phyloP scores from a whole-genome alignment of 2,888 invertebrate genomes.

The Rugalucina vietnamica region DNA sequence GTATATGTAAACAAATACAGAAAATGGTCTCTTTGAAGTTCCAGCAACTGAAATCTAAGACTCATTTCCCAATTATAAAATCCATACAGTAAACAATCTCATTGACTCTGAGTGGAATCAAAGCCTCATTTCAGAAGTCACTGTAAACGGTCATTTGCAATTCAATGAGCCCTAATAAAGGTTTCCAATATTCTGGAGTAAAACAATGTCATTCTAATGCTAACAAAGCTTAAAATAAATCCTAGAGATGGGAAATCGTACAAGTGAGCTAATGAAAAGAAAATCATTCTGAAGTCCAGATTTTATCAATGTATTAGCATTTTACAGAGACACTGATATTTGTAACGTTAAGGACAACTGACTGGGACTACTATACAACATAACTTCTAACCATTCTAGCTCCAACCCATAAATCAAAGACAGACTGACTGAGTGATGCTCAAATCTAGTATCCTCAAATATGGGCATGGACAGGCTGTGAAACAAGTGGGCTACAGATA shows the following conservation, averaged over 20 bases:
- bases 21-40: too few species aligned
- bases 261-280: slow-evolving; percentile 1
- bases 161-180: slow-evolving; percentile 1
- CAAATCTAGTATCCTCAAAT: too few species aligned
- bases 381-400: too few species aligned
- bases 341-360: not conserved
- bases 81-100: slow-evolving; percentile 5
- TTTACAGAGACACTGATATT: not conserved
- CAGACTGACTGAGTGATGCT: too few species aligned
- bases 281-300: not conserved
- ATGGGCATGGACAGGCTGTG: too few species aligned
- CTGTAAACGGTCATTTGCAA: not conserved
- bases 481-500: too few species aligned
- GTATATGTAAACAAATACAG: too few species aligned
- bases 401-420: too few species aligned
- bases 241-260: not conserved
- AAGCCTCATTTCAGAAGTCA: not conserved
- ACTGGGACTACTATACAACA: too few species aligned
- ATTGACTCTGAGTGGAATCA: not conserved
- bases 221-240: not conserved
- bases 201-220: slow-evolving; percentile 2
- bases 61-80: too few species aligned
- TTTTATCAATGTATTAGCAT: slow-evolving; percentile 6
- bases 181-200: not conserved
- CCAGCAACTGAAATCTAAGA: too few species aligned